A percentile compares a stretch with the other conserved stretches of the same genome.
These are phyloP conservation scores for Sorex maritimensis DNA, from an alignment of 2,797 vertebrate species.

Conservation along the genomic window DNA sequence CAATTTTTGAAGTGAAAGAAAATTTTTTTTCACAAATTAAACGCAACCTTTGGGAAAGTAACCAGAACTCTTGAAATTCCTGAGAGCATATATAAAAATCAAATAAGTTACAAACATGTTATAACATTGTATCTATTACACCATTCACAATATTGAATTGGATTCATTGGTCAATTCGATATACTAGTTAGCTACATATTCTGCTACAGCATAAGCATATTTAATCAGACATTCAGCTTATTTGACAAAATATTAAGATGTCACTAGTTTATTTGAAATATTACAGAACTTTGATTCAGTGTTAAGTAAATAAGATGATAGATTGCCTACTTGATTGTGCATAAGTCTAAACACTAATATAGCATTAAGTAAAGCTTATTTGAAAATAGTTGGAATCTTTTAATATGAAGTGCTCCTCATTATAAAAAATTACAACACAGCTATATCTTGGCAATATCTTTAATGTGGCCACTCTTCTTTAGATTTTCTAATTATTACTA, in stretches of 20 bases:
- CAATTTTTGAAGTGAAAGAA: neutral
- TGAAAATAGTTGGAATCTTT: neutral
- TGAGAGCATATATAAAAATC: neutral
- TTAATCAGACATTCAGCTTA: constrained; percentile 4
- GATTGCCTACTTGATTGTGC: neutral
- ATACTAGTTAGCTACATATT: no score
- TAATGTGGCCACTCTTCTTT: neutral
- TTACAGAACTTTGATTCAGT: neutral
- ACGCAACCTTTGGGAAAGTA: neutral
- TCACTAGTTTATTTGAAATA: neutral
- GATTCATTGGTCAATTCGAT: no score
- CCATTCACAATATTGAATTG: no score
- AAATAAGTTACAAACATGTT: neutral
- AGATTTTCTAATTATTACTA: neutral
- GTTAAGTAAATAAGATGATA: neutral
- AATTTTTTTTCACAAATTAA: neutral
- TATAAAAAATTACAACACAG: neutral
- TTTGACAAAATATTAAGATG: neutral
- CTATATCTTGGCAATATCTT: neutral
- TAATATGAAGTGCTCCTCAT: neutral
- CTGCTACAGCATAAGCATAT: neutral
- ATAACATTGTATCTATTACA: no score
- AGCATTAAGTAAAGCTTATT: neutral
- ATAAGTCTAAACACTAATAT: neutral
- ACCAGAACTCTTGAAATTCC: neutral